phyloP scores from a whole-genome alignment of 2,797 vertebrate species.

The Steatocranus sp. region DNA sequence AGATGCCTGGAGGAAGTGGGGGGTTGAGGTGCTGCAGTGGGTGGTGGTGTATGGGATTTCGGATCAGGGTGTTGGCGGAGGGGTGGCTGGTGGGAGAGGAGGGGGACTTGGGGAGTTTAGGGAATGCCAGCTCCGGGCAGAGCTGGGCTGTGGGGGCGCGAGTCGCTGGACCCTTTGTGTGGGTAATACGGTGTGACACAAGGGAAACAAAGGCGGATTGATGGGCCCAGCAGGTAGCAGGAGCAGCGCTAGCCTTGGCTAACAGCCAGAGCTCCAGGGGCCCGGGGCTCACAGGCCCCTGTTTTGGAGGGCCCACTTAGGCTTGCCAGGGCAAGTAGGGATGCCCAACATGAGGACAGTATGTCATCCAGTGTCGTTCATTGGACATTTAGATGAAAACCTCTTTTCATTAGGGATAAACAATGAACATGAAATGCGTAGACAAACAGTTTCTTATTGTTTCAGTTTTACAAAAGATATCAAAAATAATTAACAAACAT shows the following conservation, averaged over 20 bases:
- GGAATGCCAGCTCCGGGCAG: conserved; percentile 89
- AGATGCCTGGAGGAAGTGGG: conserved; percentile 49
- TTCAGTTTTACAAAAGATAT: background rate
- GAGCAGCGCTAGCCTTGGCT: conserved; percentile 84
- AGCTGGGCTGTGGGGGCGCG: conserved; percentile 72
- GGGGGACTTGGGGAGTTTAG: conserved; percentile 56
- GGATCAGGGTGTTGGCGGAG: conserved; percentile 60
- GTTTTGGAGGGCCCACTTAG: conserved; percentile 67
- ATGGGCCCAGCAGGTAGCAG: conserved; percentile 98
- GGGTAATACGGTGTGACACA: conserved; percentile 98
- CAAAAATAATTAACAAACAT: background rate
- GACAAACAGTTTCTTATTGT: background rate
- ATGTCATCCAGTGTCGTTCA: conserved; percentile 36
- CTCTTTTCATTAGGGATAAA: background rate
- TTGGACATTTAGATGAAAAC: background rate
- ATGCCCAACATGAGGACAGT: conserved; percentile 62
- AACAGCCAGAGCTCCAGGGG: conserved; percentile 74
- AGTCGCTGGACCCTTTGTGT: conserved; percentile 80
- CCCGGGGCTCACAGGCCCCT: conserved; percentile 74
- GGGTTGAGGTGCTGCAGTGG: conserved; percentile 47
- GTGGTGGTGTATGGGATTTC: conserved; percentile 73
- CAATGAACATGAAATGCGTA: accelerated
- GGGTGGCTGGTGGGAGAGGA: conserved; percentile 25
- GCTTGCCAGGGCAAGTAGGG: conserved; percentile 65
- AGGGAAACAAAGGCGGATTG: conserved; percentile 97